Evolutionary conservation across 2,888 invertebrate genomes (phyloP), one percentile per base, ranked within the genome.

Genomic region (Rhamphomyia laevipes): DNA sequence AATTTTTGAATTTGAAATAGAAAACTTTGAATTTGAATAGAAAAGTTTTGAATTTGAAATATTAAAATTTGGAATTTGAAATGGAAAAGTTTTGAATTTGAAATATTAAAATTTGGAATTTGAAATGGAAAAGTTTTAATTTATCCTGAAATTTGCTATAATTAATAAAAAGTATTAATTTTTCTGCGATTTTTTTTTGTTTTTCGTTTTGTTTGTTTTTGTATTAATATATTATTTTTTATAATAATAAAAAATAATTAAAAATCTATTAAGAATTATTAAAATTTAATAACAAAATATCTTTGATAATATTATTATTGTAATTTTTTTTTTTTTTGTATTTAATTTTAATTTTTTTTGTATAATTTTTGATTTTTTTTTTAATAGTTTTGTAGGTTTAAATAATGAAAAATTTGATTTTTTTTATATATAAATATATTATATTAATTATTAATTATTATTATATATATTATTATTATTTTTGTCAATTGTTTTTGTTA

Each of bases 401-500:
- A 35, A 9, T 30, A 30, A 11, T 16, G 42, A 5, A 23, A 42
- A 15, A 10, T 23, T 27, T n/a, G n/a, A 27, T 38, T 38, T 41
- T 41, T 41, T 41, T 21, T 41, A 41, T 18, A 17, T 21, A 21
- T 41, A 13, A 5, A 6, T 35, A n/a, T 35, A 13, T 35, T 9
- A 35, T 41, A 21, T 21, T 41, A 41, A 16, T 41, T 17, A 12
- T 13, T 38, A 7, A n/a, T 16, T 42, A 41, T 42, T 42, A 42
- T 42, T 42, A 42, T 42, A 42, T 42, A 21, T 42, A 41, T 42
- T 42, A 40, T 40, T 40, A 38, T 38, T 38, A 17, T 40, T 42
- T 42, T 42, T 42, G 42, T 42, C 42, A 42, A 42, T 42, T 42
- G 42, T 42, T 42, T 42, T 42, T 42, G 42, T 42, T 42, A 42